Evolutionary conservation across 2,797 vertebrate genomes (phyloP).

Genomic region (Delichon dasypus): DNA sequence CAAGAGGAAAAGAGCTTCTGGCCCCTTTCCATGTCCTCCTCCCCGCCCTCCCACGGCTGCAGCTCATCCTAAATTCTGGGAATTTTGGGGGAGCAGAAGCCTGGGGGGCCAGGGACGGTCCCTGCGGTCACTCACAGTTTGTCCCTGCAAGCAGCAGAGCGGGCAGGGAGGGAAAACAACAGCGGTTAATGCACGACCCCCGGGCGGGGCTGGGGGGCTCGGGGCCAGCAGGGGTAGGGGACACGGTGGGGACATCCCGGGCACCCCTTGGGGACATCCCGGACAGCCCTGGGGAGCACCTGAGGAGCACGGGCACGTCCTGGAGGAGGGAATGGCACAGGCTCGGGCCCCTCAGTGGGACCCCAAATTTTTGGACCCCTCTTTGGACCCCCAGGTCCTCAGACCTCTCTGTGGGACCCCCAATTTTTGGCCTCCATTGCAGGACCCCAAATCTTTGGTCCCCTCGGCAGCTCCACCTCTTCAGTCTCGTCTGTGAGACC

Average conservation of each 20-base stretch:
- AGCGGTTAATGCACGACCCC: not conserved
- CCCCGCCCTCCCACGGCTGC: not conserved
- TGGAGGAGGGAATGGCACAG: too few species aligned
- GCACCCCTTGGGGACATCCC: too few species aligned
- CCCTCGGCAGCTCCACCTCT: too few species aligned
- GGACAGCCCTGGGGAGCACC: too few species aligned
- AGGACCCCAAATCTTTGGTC: too few species aligned
- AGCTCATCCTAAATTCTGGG: not conserved
- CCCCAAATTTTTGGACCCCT: too few species aligned
- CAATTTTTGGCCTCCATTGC: too few species aligned
- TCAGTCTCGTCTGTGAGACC: too few species aligned
- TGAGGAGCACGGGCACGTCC: too few species aligned
- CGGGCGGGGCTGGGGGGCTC: not conserved
- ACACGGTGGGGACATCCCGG: not conserved
- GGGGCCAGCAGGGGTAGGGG: not conserved
- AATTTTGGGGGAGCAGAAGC: not conserved
- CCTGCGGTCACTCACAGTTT: slow-evolving; percentile 71
- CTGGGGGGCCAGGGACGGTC: not conserved
- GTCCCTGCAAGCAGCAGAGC: slow-evolving; percentile 71
- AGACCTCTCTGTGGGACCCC: too few species aligned
- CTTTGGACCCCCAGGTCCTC: too few species aligned
- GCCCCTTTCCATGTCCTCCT: not conserved
- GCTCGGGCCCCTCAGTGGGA: too few species aligned
- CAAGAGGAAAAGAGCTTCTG: not conserved
- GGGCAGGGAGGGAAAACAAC: slow-evolving; percentile 48